Conservation (phyloP, 2,888 invertebrate species). For the Volucella zonaria region DNA sequence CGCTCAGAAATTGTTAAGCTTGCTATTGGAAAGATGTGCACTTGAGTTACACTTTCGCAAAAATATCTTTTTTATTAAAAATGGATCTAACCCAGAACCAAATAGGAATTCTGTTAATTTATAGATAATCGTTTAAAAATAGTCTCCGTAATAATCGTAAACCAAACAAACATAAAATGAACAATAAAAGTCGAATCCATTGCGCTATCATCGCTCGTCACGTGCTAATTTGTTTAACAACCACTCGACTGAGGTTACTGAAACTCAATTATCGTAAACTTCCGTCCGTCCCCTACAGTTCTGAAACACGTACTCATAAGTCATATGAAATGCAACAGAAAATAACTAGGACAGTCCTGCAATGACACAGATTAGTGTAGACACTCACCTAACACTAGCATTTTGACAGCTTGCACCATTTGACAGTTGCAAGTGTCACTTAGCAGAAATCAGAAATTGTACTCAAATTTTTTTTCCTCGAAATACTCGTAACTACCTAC, state of each 20-base stretch:
- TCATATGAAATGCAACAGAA: slow-evolving; percentile 24
- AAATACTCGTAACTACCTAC: too few relatives aligned
- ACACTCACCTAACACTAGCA: background rate
- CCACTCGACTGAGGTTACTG: slow-evolving; percentile 32
- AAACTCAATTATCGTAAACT: slow-evolving; percentile 21
- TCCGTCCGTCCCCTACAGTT: slow-evolving; percentile 28
- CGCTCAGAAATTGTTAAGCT: too few relatives aligned
- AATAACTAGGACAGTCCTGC: slow-evolving; percentile 1
- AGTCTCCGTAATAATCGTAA: slow-evolving; percentile 19
- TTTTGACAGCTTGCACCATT: background rate
- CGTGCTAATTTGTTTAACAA: slow-evolving; percentile 61
- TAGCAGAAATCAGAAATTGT: too few relatives aligned
- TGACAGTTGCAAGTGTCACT: slow-evolving; percentile 2
- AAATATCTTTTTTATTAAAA: background rate
- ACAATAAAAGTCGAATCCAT: slow-evolving; percentile 28
- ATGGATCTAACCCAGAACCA: background rate
- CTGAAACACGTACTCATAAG: background rate
- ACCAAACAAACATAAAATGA: slow-evolving; percentile 11
- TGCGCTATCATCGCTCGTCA: slow-evolving; percentile 26
- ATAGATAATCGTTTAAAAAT: slow-evolving; percentile 56
- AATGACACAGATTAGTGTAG: background rate
- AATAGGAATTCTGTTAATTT: slow-evolving; percentile 27
- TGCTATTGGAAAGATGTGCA: too few relatives aligned
- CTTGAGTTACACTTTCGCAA: background rate
- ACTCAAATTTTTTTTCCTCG: too few relatives aligned